Conservation (phyloP, 2,797 vertebrate genomes). For the Acrossocheilus fasciatus region DNA sequence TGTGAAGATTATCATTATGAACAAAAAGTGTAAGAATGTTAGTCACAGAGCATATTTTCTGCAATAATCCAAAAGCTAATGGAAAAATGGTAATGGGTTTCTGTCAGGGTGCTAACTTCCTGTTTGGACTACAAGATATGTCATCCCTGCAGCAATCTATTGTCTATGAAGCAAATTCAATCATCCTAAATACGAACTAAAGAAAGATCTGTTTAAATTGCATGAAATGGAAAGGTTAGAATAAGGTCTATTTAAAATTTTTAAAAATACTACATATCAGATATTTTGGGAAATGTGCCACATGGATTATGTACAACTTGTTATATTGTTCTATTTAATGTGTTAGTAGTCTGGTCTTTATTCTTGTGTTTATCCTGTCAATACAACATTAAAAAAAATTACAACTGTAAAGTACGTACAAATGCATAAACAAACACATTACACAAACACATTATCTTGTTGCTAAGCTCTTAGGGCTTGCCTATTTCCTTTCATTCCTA, state of each 20-base stretch:
- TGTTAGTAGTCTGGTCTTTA: neutral
- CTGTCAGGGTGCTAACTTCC: neutral
- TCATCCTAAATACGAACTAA: neutral
- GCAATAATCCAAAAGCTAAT: neutral
- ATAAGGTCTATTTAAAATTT: neutral
- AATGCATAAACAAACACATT: neutral
- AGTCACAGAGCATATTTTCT: neutral
- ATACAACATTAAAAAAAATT: neutral
- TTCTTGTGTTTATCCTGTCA: conserved; percentile 4
- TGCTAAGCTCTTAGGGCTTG: neutral
- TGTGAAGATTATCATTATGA: neutral
- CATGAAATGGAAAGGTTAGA: neutral
- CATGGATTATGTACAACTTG: too few species aligned
- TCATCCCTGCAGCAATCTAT: neutral
- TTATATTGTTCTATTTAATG: neutral
- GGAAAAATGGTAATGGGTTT: neutral
- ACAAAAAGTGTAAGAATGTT: neutral
- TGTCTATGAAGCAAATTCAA: neutral
- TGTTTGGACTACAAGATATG: neutral
- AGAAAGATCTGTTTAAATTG: neutral
- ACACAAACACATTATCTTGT: neutral
- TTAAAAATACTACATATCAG: neutral
- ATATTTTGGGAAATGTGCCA: neutral
- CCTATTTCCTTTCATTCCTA: neutral
- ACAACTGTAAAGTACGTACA: neutral